Conservation (phyloP, 2,797 vertebrate genomes). For the Bryconaethiops microstoma region DNA sequence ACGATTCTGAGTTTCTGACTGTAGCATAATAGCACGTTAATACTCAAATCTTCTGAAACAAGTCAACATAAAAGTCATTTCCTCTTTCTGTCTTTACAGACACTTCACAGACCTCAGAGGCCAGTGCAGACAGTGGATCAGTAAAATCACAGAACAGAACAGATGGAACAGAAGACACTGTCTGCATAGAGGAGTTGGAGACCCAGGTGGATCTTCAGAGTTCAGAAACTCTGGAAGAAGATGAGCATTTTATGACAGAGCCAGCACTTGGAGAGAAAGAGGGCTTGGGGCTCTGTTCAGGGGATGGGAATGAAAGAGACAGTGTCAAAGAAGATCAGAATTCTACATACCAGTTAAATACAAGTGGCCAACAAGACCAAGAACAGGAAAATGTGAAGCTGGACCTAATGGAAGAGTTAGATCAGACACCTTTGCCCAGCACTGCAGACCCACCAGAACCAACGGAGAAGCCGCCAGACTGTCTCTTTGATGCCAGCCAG, state of each 20-base stretch:
- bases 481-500: not conserved
- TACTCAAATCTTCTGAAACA: not conserved
- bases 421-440: conserved; percentile 17
- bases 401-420: conserved; percentile 36
- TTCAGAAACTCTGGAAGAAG: conserved; percentile 60
- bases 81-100: conserved; percentile 31
- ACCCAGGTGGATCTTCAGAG: conserved; percentile 2
- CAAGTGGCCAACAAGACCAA: conserved; percentile 39
- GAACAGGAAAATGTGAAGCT: conserved; percentile 33
- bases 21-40: not conserved
- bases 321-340: not conserved
- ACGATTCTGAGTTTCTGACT: not conserved
- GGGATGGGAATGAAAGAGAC: not conserved
- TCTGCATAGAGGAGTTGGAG: conserved; percentile 12
- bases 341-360: conserved; percentile 12
- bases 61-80: not conserved
- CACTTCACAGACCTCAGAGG: conserved; percentile 11
- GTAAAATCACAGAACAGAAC: not conserved
- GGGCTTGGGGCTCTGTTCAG: not conserved
- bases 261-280: conserved; percentile 37
- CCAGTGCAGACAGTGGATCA: not conserved
- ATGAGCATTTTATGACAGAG: conserved; percentile 19
- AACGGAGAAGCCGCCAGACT: not conserved
- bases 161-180: not conserved
- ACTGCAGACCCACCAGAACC: conserved; percentile 8